phyloP scores from a whole-genome alignment of 1,140 invertebrate species.

The Ladona fulva region DNA sequence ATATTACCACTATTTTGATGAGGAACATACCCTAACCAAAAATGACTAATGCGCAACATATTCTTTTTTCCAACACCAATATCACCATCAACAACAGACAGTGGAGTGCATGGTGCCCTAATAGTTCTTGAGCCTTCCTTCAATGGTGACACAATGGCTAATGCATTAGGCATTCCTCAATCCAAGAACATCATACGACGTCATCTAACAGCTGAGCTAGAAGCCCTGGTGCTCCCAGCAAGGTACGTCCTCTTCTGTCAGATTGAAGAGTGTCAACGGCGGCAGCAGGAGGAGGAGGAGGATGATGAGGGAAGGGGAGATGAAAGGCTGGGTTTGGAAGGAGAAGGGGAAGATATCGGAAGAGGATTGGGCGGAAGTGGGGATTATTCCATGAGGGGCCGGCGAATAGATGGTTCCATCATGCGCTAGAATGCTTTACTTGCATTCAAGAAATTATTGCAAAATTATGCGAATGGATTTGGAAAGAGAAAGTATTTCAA shows the following conservation, averaged over 20 bases:
- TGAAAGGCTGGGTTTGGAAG: neutral
- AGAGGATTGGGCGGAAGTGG: neutral
- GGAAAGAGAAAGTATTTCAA: neutral
- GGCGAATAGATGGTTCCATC: neutral
- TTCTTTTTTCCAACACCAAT: too few species aligned
- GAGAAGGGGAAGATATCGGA: neutral
- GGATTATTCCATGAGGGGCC: neutral
- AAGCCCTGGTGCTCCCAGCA: slow-evolving; percentile 79
- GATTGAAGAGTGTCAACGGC: slow-evolving; percentile 40
- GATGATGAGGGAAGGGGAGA: neutral
- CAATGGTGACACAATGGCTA: slow-evolving; percentile 88
- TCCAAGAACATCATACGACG: slow-evolving; percentile 87
- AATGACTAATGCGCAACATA: too few species aligned
- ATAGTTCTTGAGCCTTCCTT: slow-evolving; percentile 88
- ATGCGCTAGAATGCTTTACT: neutral
- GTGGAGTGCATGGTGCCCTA: slow-evolving; percentile 85
- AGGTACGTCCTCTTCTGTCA: slow-evolving; percentile 76
- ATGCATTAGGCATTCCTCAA: slow-evolving; percentile 82
- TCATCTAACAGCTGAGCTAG: slow-evolving; percentile 81
- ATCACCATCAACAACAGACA: slow-evolving; percentile 47
- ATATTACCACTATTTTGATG: too few species aligned
- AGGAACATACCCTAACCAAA: too few species aligned
- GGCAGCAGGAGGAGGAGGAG: neutral
- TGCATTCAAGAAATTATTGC: neutral
- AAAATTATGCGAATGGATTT: neutral